Conservation (phyloP, 2,888 invertebrate genomes). For the Lasioglossum marginatum region DNA sequence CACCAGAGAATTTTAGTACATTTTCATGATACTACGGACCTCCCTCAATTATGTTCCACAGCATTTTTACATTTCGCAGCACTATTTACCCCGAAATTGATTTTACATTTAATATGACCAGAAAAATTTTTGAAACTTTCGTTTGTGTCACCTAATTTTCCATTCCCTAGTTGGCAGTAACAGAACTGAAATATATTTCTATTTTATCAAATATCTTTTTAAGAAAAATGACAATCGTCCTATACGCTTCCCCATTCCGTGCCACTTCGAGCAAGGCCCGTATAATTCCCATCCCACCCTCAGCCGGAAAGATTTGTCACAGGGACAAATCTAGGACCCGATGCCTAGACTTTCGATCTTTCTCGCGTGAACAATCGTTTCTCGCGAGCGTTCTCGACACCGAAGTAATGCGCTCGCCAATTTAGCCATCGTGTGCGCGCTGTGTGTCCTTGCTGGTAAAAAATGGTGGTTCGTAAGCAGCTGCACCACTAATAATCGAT, state of each 20-base stretch:
- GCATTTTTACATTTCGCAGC: background rate
- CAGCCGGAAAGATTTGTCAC: background rate
- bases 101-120: background rate
- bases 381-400: background rate
- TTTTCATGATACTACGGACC: background rate
- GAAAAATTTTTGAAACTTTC: background rate
- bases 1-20: background rate
- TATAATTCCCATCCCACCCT: background rate
- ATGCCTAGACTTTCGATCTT: background rate
- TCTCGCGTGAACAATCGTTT: background rate
- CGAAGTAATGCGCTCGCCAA: background rate
- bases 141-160: no score
- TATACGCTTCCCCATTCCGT: no score
- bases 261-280: background rate
- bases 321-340: background rate
- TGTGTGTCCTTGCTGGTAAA: background rate
- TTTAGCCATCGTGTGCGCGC: background rate
- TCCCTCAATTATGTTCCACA: background rate
- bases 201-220: background rate
- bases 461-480: background rate
- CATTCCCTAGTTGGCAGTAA: no score
- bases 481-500: background rate
- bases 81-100: background rate
- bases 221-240: no score
- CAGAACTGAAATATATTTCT: no score